Evolutionary conservation across 2,113 vertebrate genomes (phyloP), one percentile per base, ranked within the genome.

Genomic region (Galemys pyrenaicus): DNA sequence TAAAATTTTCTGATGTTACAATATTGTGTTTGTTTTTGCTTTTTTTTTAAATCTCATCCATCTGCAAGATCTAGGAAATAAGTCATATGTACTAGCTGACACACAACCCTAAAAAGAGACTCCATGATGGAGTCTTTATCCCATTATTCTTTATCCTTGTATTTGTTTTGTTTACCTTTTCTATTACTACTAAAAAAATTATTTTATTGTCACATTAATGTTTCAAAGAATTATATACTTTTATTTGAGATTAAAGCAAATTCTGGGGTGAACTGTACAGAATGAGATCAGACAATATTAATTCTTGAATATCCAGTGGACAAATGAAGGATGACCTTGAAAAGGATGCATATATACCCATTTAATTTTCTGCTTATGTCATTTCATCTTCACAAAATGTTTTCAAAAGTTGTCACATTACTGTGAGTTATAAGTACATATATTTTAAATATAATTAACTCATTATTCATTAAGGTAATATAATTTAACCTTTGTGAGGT

Each of bases 131-230:
- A 74, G 39, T 12, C 11, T 71, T 20, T n/a, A n/a, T n/a, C 19
- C 12, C 37, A 13, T 37, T 9, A 91, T 44, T 39, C 51, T 85
- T 68, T 49, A 30, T 65, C 51, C 28, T 56, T 28, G 0, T 67
- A n/a, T 67, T 84, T 78, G 22, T 26, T 84, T 79, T 78, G 16
- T 26, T 89, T 92, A 67, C 24, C 32, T 92, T 83, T 80, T 75
- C 26, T 22, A 44, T 13, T 81, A 58, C 9, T 9, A 70, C 64
- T 22, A 68, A 65, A 1, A 22, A 22, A 9, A 26, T 62, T 26
- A 73, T 41, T 82, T 84, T 32, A 93, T 28, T 28, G 41, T 80
- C 46, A 39, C 54, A 84, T 65, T 56, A 89, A 46, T 54, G 17
- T 26, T 67, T 84, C 58, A 44, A 83, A 64, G 17, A 89, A 65